Base-by-base conservation (phyloP, 2,797 vertebrate species). In the Pterois miles region DNA sequence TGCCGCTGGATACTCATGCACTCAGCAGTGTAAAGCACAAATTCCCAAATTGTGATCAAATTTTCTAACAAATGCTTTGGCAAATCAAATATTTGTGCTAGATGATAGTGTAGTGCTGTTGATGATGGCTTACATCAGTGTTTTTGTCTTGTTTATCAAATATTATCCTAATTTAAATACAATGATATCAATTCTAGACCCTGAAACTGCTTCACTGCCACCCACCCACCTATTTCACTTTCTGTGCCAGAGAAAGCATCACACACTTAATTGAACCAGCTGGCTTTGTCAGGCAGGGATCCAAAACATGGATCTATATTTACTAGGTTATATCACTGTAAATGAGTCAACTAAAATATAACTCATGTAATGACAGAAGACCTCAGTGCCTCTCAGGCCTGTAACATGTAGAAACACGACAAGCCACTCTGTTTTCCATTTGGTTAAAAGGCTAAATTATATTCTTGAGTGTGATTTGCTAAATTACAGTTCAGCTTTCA, bases 231-330 rank as follows among this genome's bases (percentile, higher is more conserved):
- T 85, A 53, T 86, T 80, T 65, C 68, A 64, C 76, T 78, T 46
- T 67, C 60, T 72, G 79, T 79, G 89, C 86, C 88, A 91, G 88
- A 70, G 78, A 86, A 81, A 89, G 80, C 82, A 85, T 84, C 80
- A 65, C 89, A 84, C 91, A 69, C 86, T 91, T 88, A 87, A 89
- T 85, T 80, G 81, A 88, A 89, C 84, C 91, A 91, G 91, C 91
- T 91, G 90, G 87, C 86, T 89, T 81, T 74, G 86, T 88, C 90
- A 90, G 92, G 88, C 92, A 66, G 59, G 20, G 22, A 64, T 90
- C 91, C 92, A 91, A 86, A 86, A 86, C 78, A 88, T 63, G 79
- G 71, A 76, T 90, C 86, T 89, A 88, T 91, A 90, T 92, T 92
- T 91, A 86, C 86, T 22, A 63, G 82, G 76, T 89, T 89, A 89